Evolutionary conservation across 2,888 invertebrate genomes (phyloP).

Genomic region (Saturnia japonica): DNA sequence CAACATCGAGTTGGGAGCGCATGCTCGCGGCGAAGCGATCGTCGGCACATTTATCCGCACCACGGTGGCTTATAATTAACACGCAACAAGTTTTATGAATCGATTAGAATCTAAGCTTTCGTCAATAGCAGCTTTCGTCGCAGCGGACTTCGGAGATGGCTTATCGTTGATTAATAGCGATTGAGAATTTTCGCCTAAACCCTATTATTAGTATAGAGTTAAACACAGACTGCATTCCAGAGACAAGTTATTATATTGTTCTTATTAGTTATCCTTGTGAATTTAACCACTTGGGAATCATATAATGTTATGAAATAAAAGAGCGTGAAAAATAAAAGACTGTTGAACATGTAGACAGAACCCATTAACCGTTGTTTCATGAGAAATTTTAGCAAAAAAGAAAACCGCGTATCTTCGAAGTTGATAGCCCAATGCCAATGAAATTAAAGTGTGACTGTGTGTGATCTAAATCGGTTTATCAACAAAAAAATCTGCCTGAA

Average conservation of each 20-base stretch:
- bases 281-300: neutral
- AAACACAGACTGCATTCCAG: slow-evolving; percentile 57
- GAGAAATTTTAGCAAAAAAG: no score
- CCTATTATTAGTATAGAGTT: slow-evolving; percentile 72
- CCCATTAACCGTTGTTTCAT: no score
- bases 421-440: no score
- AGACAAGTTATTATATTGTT: slow-evolving; percentile 55
- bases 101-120: slow-evolving; percentile 82
- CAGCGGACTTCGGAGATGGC: slow-evolving; percentile 61
- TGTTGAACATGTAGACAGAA: neutral
- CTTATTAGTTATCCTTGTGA: neutral
- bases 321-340: neutral
- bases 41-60: slow-evolving; percentile 59
- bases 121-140: slow-evolving; percentile 79
- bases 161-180: slow-evolving; percentile 79
- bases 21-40: slow-evolving; percentile 55
- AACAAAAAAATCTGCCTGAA: no score
- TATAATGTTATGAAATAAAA: neutral
- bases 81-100: slow-evolving; percentile 80
- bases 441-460: no score
- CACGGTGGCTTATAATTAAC: slow-evolving; percentile 82
- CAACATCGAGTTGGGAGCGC: slow-evolving; percentile 52
- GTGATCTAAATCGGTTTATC: no score
- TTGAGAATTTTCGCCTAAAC: slow-evolving; percentile 75
- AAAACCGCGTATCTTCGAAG: no score